These are phyloP conservation scores for Ariolimax columbianus DNA, from an alignment of 2,888 invertebrate genomes.

Conservation along the genomic window DNA sequence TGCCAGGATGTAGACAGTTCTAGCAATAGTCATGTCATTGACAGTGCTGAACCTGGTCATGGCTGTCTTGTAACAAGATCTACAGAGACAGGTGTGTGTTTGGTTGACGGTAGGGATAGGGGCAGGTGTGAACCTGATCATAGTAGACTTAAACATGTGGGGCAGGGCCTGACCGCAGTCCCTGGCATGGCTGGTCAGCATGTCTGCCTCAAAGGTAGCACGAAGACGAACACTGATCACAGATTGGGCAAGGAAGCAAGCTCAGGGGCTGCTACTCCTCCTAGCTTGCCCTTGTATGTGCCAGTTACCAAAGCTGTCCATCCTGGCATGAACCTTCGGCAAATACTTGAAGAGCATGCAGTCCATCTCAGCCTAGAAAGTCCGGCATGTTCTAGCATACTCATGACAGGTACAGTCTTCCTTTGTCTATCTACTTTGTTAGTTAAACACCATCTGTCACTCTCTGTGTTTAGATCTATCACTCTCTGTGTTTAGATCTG, in stretches of 20 bases:
- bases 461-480: background rate
- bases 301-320: constrained; percentile 66
- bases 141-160: background rate
- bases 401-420: constrained; percentile 72
- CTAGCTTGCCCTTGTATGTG: constrained; percentile 52
- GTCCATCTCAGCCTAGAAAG: background rate
- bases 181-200: background rate
- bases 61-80: background rate
- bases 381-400: constrained; percentile 45
- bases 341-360: constrained; percentile 54
- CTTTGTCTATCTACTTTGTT: background rate
- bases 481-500: too few relatives aligned
- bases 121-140: background rate
- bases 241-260: background rate
- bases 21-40: background rate
- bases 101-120: background rate
- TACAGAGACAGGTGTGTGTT: background rate
- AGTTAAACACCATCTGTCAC: background rate
- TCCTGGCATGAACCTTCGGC: constrained; percentile 59
- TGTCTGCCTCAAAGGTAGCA: background rate
- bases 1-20: background rate
- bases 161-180: background rate
- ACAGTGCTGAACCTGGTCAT: background rate
- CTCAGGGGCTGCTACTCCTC: background rate
- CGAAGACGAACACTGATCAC: background rate